Conservation (phyloP, 1,140 invertebrate genomes). For the Calycopis cecrops region DNA sequence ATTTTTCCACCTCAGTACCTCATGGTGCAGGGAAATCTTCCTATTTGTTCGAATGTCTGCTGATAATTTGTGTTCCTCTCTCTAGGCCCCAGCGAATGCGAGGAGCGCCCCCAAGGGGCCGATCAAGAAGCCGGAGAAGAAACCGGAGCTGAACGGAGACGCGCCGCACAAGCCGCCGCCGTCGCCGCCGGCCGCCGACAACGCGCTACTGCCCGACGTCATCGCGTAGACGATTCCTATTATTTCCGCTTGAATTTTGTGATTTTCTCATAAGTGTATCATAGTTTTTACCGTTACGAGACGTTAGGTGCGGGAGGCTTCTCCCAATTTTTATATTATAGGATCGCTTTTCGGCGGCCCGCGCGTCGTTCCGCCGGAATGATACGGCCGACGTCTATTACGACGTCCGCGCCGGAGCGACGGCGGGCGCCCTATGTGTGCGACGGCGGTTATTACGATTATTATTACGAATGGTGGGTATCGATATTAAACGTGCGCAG, state of each 20-base stretch:
- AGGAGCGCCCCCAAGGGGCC: conserved; percentile 30
- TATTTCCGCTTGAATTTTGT: conserved; percentile 72
- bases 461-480: conserved; percentile 36
- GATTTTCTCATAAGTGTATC: conserved; percentile 71
- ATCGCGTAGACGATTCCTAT: conserved; percentile 67
- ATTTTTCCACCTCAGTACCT: no score
- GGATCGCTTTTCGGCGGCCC: conserved; percentile 49
- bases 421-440: background rate
- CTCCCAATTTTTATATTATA: conserved; percentile 67
- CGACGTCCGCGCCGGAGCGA: background rate
- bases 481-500: background rate
- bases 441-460: conserved; percentile 28
- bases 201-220: conserved; percentile 67
- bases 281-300: conserved; percentile 60
- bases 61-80: no score
- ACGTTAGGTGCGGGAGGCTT: conserved; percentile 63
- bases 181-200: conserved; percentile 56
- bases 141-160: conserved; percentile 41
- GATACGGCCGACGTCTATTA: background rate
- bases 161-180: conserved; percentile 49
- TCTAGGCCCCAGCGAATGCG: conserved; percentile 31
- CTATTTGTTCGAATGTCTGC: no score
- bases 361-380: conserved; percentile 11
- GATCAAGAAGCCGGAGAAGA: conserved; percentile 31
- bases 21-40: no score